Evolutionary conservation across 2,888 invertebrate genomes (phyloP).

Genomic region (Peribatodes rhomboidaria): DNA sequence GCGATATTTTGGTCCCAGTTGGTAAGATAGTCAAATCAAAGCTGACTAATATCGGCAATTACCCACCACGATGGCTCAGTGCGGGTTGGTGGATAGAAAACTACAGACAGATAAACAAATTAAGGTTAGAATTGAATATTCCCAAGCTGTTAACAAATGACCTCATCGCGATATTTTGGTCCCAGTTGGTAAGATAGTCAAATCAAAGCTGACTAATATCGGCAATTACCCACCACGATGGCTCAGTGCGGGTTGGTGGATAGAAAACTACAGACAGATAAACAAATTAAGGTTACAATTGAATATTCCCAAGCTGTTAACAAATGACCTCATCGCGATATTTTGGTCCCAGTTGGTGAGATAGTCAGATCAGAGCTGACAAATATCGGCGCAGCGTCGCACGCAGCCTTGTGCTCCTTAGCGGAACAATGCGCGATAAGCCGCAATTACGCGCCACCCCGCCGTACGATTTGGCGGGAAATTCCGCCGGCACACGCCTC

Average conservation of each 20-base stretch:
- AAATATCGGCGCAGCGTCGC: constrained; percentile 52
- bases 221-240: too few relatives aligned
- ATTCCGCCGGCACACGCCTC: constrained; percentile 71
- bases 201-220: constrained; percentile 28
- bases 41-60: constrained; percentile 29
- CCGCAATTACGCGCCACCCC: constrained; percentile 76
- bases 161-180: neutral
- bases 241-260: too few relatives aligned
- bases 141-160: too few relatives aligned
- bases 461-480: constrained; percentile 75
- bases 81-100: too few relatives aligned
- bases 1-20: neutral
- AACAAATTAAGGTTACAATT: too few relatives aligned
- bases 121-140: too few relatives aligned
- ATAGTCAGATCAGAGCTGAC: constrained; percentile 19
- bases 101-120: too few relatives aligned
- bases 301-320: too few relatives aligned
- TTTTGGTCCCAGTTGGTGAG: neutral
- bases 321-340: neutral
- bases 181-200: neutral
- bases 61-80: too few relatives aligned
- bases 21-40: constrained; percentile 4
- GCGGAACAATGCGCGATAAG: constrained; percentile 83
- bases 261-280: too few relatives aligned
- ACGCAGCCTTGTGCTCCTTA: constrained; percentile 82